phyloP scores from a whole-genome alignment of 2,113 vertebrate species.

The Scophthalmus maximus region DNA sequence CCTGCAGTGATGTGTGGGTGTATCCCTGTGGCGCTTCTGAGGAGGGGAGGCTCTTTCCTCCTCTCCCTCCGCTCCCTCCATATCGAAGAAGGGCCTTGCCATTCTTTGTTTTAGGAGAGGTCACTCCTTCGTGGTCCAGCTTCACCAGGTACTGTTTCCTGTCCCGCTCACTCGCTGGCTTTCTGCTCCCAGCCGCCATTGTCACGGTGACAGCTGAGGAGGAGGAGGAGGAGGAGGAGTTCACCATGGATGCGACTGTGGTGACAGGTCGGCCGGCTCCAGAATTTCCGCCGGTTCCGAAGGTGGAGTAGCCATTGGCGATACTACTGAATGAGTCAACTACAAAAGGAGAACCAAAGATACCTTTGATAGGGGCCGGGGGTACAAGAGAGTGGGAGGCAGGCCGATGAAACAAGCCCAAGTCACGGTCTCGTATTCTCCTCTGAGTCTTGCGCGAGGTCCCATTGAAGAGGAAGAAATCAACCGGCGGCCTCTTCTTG shows the following conservation, averaged over 20 bases:
- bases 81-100: constrained; percentile 90
- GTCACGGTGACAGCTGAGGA: constrained; percentile 52
- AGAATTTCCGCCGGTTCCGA: constrained; percentile 71
- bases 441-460: constrained; percentile 85
- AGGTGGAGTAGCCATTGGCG: constrained; percentile 90
- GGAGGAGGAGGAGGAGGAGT: constrained; percentile 65
- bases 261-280: constrained; percentile 47
- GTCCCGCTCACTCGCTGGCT: constrained; percentile 69
- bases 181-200: constrained; percentile 49
- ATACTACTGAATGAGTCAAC: constrained; percentile 96
- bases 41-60: constrained; percentile 71
- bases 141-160: constrained; percentile 93
- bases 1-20: constrained; percentile 79
- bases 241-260: constrained; percentile 73
- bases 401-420: constrained; percentile 83
- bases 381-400: constrained; percentile 75
- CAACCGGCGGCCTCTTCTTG: constrained; percentile 86
- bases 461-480: constrained; percentile 93
- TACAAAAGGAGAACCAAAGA: constrained; percentile 93
- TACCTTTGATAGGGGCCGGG: constrained; percentile 76
- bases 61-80: constrained; percentile 85
- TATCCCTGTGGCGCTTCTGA: constrained; percentile 78
- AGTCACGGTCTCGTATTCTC: constrained; percentile 82
- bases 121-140: constrained; percentile 97
- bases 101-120: constrained; percentile 95